phyloP scores from a whole-genome alignment of 2,797 vertebrate species.

The Protosalanx chinensis region DNA sequence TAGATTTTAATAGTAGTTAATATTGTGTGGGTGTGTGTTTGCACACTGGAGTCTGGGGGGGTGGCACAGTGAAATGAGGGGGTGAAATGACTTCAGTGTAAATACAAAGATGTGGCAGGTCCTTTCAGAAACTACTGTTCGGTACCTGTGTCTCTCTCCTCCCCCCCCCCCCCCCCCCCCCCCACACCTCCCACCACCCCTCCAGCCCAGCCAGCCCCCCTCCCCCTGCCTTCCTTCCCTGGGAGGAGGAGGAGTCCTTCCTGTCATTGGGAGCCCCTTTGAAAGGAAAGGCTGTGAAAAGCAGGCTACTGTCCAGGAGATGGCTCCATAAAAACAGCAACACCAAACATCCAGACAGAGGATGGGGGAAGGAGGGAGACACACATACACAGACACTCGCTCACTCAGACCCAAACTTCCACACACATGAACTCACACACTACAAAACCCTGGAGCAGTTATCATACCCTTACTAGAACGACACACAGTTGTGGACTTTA shows the following conservation, averaged over 20 bases:
- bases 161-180: conserved; percentile 2
- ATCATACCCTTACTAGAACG: conserved; percentile 25
- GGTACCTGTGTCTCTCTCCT: conserved; percentile 51
- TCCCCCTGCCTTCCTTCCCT: conserved; percentile 57
- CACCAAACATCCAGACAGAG: conserved; percentile 42
- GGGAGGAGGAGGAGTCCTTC: conserved; percentile 70
- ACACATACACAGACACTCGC: conserved; percentile 16
- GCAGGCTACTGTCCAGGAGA: conserved; percentile 68
- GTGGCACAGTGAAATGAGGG: conserved; percentile 46
- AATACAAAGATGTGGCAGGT: conserved; percentile 43
- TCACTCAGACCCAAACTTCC: conserved; percentile 4
- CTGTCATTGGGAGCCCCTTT: conserved; percentile 65
- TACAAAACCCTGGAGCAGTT: conserved; percentile 20
- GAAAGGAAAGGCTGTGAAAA: conserved; percentile 70
- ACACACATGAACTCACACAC: conserved; percentile 29
- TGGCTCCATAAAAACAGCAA: conserved; percentile 68
- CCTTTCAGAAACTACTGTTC: conserved; percentile 71
- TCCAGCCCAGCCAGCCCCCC: conserved; percentile 39
- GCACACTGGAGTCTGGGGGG: conserved; percentile 30
- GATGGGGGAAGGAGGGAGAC: conserved; percentile 15
- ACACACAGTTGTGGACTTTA: conserved; percentile 19
- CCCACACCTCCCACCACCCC: not conserved
- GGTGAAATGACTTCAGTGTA: conserved; percentile 37
- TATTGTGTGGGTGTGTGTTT: not conserved
- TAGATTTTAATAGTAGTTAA: not conserved